Conservation (phyloP, 30 jellyfish, hydroid and myxozoan genomes). For the Turritopsis dohrnii region DNA sequence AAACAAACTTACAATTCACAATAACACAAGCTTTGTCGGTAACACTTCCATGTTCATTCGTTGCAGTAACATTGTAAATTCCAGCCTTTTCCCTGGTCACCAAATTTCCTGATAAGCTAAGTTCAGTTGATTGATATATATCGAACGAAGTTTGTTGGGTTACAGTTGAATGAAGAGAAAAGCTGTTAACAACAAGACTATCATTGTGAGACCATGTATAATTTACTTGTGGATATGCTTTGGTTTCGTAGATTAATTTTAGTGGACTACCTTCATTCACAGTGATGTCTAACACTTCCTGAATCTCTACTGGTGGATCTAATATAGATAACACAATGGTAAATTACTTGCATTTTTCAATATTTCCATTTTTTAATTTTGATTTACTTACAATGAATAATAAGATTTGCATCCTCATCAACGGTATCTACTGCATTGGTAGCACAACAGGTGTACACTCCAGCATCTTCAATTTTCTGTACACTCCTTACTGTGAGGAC, state of each 20-base stretch:
- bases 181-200: background rate
- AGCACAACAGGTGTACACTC: slow-evolving; percentile 11
- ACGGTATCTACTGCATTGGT: background rate
- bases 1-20: slow-evolving; percentile 8
- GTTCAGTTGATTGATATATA: background rate
- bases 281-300: background rate
- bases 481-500: background rate
- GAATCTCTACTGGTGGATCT: slow-evolving; percentile 17
- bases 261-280: slow-evolving; percentile 10
- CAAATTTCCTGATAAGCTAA: background rate
- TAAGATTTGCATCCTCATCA: background rate
- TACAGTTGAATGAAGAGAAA: background rate
- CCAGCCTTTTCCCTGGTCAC: slow-evolving; percentile 10
- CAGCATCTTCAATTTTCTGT: slow-evolving; percentile 6
- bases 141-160: background rate
- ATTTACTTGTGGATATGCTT: background rate
- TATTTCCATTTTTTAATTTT: too few relatives aligned
- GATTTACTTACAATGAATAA: background rate
- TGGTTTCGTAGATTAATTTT: slow-evolving; percentile 3
- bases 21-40: background rate
- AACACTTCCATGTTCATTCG: slow-evolving; percentile 3
- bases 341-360: background rate
- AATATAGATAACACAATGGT: background rate
- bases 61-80: slow-evolving; percentile 8
- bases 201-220: slow-evolving; percentile 8